Evolutionary conservation across 2,113 vertebrate genomes (phyloP).

Genomic region (Mustela lutreola): DNA sequence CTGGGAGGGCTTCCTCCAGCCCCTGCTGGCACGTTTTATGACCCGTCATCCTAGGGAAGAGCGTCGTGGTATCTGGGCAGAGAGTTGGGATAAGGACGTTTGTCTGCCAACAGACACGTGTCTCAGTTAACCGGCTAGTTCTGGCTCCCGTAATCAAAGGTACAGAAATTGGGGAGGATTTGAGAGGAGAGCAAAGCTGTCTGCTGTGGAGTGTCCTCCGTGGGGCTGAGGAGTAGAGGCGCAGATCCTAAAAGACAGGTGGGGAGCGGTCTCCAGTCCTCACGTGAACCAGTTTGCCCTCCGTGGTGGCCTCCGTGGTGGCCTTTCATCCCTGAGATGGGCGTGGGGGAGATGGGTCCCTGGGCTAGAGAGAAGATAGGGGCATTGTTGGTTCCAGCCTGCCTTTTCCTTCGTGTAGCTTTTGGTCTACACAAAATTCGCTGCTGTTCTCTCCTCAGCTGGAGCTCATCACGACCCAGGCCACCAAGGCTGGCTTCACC

Average conservation of each 20-base stretch:
- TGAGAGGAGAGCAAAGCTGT: background rate
- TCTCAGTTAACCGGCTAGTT: background rate
- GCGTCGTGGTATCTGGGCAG: no score
- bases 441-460: constrained; percentile 85
- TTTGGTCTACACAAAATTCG: background rate
- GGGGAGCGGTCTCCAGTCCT: background rate
- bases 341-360: background rate
- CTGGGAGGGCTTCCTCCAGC: background rate
- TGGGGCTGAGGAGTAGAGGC: background rate
- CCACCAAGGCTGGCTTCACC: constrained; percentile 96
- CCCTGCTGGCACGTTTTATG: background rate
- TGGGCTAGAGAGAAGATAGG: background rate
- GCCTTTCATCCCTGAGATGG: background rate
- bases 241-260: background rate
- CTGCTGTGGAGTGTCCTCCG: background rate
- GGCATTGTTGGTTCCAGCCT: background rate
- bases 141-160: background rate
- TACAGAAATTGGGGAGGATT: background rate
- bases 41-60: background rate
- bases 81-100: no score
- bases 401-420: background rate
- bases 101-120: background rate
- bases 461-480: constrained; percentile 96
- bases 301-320: background rate
- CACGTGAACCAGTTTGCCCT: background rate